Percentiles rank a stretch among this genome's conserved stretches.
Evolutionary conservation across 2,888 invertebrate species (phyloP).

Genomic region (Orthosia cruda): DNA sequence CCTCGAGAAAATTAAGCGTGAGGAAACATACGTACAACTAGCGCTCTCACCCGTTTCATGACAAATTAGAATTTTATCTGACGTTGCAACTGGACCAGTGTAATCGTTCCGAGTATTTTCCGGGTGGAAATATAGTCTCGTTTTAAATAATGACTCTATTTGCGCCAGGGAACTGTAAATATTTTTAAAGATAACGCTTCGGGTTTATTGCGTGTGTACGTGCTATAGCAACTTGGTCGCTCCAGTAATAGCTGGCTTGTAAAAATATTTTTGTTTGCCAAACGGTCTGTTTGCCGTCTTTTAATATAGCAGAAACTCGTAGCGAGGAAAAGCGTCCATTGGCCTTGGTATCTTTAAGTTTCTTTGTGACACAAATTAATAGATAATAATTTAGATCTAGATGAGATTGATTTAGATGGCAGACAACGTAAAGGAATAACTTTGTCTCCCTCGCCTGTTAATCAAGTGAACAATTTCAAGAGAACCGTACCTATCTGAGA

Average conservation of each 20-base stretch:
- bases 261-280: conserved; percentile 64
- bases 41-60: conserved; percentile 49
- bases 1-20: conserved; percentile 76
- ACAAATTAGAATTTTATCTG: conserved; percentile 76
- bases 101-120: conserved; percentile 61
- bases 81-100: conserved; percentile 58
- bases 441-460: conserved; percentile 72
- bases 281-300: conserved; percentile 38
- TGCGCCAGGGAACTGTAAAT: conserved; percentile 62
- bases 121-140: conserved; percentile 59
- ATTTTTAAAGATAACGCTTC: conserved; percentile 65
- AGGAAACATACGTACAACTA: conserved; percentile 65
- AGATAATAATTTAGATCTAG: conserved; percentile 20
- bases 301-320: conserved; percentile 37
- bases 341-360: not conserved
- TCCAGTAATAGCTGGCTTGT: conserved; percentile 45
- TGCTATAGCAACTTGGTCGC: conserved; percentile 46
- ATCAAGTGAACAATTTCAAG: conserved; percentile 80
- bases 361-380: conserved; percentile 25
- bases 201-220: conserved; percentile 58
- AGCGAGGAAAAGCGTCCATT: not conserved
- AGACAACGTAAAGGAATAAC: conserved; percentile 44
- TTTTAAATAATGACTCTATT: conserved; percentile 63
- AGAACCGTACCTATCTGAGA: conserved; percentile 74
- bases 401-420: conserved; percentile 44